Conservation (phyloP, 2,888 invertebrate genomes). For the Stomorhina lunata region DNA sequence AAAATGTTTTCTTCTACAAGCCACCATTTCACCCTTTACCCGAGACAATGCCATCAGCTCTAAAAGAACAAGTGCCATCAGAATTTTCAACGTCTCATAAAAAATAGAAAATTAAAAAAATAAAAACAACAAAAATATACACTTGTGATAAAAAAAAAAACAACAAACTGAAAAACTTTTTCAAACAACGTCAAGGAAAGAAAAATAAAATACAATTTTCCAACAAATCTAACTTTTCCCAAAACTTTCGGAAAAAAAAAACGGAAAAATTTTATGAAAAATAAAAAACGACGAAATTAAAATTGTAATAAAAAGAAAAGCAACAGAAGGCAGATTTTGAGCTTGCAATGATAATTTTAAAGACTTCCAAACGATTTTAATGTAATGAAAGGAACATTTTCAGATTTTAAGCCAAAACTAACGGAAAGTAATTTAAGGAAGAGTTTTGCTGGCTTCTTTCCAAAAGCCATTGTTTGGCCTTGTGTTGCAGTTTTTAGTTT, state of each 20-base stretch:
- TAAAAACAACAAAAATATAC: not conserved
- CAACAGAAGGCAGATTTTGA: too few species aligned
- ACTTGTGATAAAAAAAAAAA: not conserved
- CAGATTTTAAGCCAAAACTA: too few species aligned
- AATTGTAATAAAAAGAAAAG: not conserved
- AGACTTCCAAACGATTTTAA: not conserved
- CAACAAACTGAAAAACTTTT: slow-evolving; percentile 18
- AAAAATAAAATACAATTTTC: not conserved
- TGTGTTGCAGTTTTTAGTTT: too few species aligned
- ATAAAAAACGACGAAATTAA: not conserved
- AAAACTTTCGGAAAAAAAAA: not conserved
- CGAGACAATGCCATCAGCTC: not conserved
- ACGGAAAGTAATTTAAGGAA: not conserved
- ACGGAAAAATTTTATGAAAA: not conserved
- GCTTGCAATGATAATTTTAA: not conserved
- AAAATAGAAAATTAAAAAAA: not conserved
- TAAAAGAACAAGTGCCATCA: slow-evolving; percentile 35
- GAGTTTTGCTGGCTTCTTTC: slow-evolving; percentile 31
- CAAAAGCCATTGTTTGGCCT: slow-evolving; percentile 25
- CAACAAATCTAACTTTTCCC: not conserved
- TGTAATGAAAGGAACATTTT: too few species aligned
- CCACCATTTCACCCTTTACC: not conserved
- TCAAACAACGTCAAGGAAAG: not conserved
- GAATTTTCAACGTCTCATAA: slow-evolving; percentile 16
- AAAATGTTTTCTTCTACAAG: not conserved